Percentiles rank a stretch among this genome's conserved stretches.
phyloP scores from a whole-genome alignment of 2,113 vertebrate species.

The Apodemus sylvaticus region DNA sequence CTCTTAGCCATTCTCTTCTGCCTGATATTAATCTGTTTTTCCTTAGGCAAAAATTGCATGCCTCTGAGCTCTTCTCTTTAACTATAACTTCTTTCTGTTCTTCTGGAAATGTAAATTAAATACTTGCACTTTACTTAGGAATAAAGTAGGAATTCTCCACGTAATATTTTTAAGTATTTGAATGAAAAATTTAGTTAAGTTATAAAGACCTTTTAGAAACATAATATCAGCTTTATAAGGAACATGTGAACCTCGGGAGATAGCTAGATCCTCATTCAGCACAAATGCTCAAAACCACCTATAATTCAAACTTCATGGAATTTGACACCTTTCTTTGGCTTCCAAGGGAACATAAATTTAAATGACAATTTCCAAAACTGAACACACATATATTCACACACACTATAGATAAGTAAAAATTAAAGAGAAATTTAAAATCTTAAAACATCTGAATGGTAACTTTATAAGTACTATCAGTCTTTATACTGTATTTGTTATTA shows the following conservation, averaged over 20 bases:
- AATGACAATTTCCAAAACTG: background rate
- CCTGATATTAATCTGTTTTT: constrained; percentile 12
- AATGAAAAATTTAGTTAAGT: constrained; percentile 12
- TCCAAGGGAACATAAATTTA: background rate
- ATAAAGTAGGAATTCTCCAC: background rate
- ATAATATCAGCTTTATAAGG: constrained; percentile 13
- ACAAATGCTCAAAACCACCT: background rate
- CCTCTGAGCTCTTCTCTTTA: background rate
- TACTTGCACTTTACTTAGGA: background rate
- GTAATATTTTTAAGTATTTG: constrained; percentile 14
- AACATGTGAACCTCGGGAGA: background rate
- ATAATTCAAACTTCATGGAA: background rate
- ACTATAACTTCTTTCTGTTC: background rate
- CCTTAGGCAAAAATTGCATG: background rate
- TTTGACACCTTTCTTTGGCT: background rate
- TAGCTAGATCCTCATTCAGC: background rate
- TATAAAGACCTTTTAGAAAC: constrained; percentile 3
- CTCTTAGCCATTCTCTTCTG: background rate
- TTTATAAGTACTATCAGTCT: background rate
- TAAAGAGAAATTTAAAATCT: background rate
- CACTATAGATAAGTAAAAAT: background rate
- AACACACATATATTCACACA: background rate
- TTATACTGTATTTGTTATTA: background rate
- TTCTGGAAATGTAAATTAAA: constrained; percentile 25
- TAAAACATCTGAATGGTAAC: background rate